Percentiles rank a stretch among this genome's conserved stretches.
These are phyloP conservation scores for Lanistes nyassanus DNA, from an alignment of 1,140 invertebrate genomes.

Conservation along the genomic window DNA sequence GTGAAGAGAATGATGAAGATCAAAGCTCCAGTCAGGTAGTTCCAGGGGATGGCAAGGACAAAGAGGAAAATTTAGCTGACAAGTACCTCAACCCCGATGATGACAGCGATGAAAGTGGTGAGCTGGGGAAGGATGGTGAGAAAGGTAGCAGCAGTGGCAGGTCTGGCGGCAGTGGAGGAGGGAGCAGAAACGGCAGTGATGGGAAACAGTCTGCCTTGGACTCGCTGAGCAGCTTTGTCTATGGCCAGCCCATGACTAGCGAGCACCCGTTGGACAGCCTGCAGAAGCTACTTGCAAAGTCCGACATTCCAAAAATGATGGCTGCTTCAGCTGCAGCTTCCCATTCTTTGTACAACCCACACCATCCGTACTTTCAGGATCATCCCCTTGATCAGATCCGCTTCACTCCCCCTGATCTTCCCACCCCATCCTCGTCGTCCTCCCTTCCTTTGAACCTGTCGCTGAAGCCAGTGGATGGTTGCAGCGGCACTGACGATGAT, in stretches of 20 bases:
- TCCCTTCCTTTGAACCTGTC: conserved; percentile 53
- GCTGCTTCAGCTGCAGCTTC: conserved; percentile 9
- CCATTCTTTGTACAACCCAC: conserved; percentile 23
- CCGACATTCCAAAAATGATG: conserved; percentile 74
- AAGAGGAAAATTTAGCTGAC: conserved; percentile 31
- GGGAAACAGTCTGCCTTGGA: conserved; percentile 52
- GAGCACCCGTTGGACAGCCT: conserved; percentile 85
- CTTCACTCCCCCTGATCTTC: conserved; percentile 26
- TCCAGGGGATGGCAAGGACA: neutral
- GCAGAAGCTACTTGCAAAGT: conserved; percentile 94
- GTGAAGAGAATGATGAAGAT: conserved; percentile 3
- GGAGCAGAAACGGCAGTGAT: neutral
- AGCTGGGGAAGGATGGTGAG: conserved; percentile 19
- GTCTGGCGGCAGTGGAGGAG: neutral
- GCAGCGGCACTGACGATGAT: conserved; percentile 35
- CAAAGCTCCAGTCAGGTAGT: neutral
- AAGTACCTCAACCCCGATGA: conserved; percentile 52
- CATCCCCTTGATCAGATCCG: conserved; percentile 17
- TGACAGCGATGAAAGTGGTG: conserved; percentile 14
- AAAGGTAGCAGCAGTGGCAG: neutral
- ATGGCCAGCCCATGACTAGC: conserved; percentile 59
- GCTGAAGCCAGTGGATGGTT: conserved; percentile 41
- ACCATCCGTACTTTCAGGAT: conserved; percentile 15
- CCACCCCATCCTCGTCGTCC: conserved; percentile 29
- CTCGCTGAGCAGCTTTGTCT: conserved; percentile 61